These are phyloP conservation scores for Semicossyphus pulcher DNA, from an alignment of 2,113 vertebrate genomes.

Conservation along the genomic window DNA sequence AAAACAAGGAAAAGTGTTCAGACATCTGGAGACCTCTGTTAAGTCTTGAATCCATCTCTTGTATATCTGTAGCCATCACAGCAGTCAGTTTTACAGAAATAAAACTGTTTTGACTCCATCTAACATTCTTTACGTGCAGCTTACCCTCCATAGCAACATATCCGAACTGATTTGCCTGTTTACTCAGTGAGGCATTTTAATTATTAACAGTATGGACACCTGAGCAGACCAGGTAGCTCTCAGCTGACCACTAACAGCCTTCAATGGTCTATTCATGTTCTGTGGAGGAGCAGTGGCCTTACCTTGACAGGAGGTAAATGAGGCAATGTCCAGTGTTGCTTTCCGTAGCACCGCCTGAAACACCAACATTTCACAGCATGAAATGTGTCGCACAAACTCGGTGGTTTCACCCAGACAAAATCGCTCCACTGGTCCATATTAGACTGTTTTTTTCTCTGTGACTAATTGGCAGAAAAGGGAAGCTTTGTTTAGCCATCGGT, in stretches of 20 bases:
- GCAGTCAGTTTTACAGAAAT: neutral
- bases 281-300: neutral
- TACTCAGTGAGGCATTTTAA: constrained; percentile 68
- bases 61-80: neutral
- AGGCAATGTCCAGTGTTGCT: constrained; percentile 22
- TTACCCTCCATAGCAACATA: constrained; percentile 81
- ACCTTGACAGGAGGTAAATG: constrained; percentile 47
- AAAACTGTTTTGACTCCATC: neutral
- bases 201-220: constrained; percentile 80
- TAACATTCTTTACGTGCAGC: constrained; percentile 5
- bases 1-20: constrained; percentile 40
- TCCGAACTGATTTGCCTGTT: constrained; percentile 75
- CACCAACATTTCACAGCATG: constrained; percentile 30
- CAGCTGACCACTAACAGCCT: constrained; percentile 14
- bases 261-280: constrained; percentile 7
- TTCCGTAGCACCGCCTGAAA: constrained; percentile 8
- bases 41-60: neutral
- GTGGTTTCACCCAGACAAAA: neutral
- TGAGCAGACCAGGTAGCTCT: constrained; percentile 50
- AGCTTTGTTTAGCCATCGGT: constrained; percentile 54
- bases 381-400: neutral
- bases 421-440: neutral
- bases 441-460: constrained; percentile 21
- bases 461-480: constrained; percentile 61
- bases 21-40: constrained; percentile 6